Evolutionary conservation across 2,888 invertebrate genomes (phyloP), one percentile per base, ranked within the genome.

Genomic region (Physocephala rufipes): DNA sequence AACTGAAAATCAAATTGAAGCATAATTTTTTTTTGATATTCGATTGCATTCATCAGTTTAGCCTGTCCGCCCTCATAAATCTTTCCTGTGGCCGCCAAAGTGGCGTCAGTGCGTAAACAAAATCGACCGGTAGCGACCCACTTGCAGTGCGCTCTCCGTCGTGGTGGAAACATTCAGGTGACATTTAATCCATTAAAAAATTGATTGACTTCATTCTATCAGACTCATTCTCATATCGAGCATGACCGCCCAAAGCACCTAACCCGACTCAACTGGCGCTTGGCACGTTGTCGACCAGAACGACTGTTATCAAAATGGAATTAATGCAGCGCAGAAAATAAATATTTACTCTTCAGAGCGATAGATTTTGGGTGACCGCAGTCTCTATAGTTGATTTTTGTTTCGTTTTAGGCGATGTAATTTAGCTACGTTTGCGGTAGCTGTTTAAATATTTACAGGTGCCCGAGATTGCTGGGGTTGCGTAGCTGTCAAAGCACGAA

Each of bases 101-200:
- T 83, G 83, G 83, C 83, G 83, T 83, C 83, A 83, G 74, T 79
- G 75, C 71, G 80, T 78, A 82, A 83, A 83, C 78, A 83, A 78
- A 71, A 68, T 76, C 76, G 69, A 63, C 63, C n/a, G n/a, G 5
- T 9, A 36, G 47, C 63, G 63, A 21, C 2, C 21, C n/a, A 53
- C 15, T 36, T 36, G 36, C 36, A 7, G 36, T 36, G 36, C 36
- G 4, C 36, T 36, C 1, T 7, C 4, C 12, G 53, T 13, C 16
- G 49, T 49, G 5, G n/a, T 49, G 49, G 49, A 49, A 36, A 36
- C 4, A 36, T 9, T 36, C 36, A 4, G 9, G 36, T 36, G 5
- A 9, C 36, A 36, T 36, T 36, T 36, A 36, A 36, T 36, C 9
- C 36, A 36, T 36, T 36, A 9, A 36, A 36, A 36, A 36, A 36